phyloP scores from a whole-genome alignment of 35 echinoderm and acorn worm species.

The Amphiura filiformis region DNA sequence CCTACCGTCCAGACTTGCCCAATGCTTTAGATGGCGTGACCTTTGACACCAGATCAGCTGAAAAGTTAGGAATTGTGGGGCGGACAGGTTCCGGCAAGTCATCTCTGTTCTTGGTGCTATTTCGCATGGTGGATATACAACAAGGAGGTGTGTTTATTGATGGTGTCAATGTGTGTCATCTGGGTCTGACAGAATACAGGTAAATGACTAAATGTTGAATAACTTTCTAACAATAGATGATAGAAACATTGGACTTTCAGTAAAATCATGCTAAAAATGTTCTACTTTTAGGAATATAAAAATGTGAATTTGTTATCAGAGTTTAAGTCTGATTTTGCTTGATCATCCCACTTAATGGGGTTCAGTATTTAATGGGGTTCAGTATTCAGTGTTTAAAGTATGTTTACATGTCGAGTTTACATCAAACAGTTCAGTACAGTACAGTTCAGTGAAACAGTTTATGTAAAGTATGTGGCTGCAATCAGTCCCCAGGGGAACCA shows the following conservation, averaged over 20 bases:
- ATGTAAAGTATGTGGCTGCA: too few relatives aligned
- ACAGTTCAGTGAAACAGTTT: too few relatives aligned
- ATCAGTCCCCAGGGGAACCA: too few relatives aligned
- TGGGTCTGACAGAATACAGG: conserved; percentile 80
- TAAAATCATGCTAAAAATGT: background rate
- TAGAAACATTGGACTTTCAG: background rate
- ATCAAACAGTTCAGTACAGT: too few relatives aligned
- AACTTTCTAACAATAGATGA: too few relatives aligned
- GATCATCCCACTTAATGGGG: background rate
- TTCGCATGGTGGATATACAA: conserved; percentile 89
- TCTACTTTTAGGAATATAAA: background rate
- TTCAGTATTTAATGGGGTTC: too few relatives aligned
- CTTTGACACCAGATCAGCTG: conserved; percentile 63
- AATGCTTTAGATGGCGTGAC: conserved; percentile 92
- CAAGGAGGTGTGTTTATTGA: conserved; percentile 69
- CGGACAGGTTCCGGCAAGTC: conserved; percentile 98
- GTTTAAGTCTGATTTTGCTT: background rate
- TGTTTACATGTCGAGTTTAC: too few relatives aligned
- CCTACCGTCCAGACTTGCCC: conserved; percentile 79
- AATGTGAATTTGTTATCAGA: background rate
- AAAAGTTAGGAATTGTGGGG: conserved; percentile 96
- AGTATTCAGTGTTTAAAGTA: too few relatives aligned
- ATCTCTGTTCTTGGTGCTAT: conserved; percentile 73
- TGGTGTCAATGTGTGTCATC: conserved; percentile 69
- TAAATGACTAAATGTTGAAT: background rate